Percentiles rank a stretch among this genome's conserved stretches.
These are phyloP conservation scores for Mongoloraphidia duomilia DNA, from an alignment of 2,888 invertebrate species.

Conservation along the genomic window DNA sequence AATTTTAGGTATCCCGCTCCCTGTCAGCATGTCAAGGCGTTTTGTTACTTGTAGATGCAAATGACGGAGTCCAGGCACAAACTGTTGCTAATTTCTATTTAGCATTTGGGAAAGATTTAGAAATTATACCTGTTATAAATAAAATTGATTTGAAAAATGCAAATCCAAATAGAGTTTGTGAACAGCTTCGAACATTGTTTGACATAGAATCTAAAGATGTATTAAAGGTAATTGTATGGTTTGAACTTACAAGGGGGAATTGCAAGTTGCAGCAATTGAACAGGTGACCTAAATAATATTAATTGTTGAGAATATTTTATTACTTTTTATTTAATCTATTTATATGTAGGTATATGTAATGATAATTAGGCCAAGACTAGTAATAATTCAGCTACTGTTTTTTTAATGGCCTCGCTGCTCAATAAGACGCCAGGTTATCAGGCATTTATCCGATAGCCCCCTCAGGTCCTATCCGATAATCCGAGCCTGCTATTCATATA, in stretches of 20 bases:
- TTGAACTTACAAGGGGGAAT: no score
- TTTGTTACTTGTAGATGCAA: constrained; percentile 87
- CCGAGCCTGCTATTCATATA: not conserved
- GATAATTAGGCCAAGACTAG: no score
- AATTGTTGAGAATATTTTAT: no score
- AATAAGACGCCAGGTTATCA: no score
- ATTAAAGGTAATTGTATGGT: constrained; percentile 42
- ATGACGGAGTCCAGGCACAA: constrained; percentile 92
- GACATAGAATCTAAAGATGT: constrained; percentile 59
- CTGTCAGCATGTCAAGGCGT: constrained; percentile 90
- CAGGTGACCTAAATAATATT: no score
- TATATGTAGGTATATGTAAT: no score
- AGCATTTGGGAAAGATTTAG: constrained; percentile 67
- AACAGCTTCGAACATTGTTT: constrained; percentile 69
- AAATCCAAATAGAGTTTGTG: constrained; percentile 64
- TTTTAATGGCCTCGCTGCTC: no score
- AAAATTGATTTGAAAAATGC: constrained; percentile 93
- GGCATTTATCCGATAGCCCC: no score
- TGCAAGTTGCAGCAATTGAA: no score
- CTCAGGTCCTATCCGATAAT: not conserved
- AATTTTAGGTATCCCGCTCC: constrained; percentile 58
- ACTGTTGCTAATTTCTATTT: constrained; percentile 94
- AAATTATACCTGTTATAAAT: constrained; percentile 85
- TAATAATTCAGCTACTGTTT: no score
- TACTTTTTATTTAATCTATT: no score